These are phyloP conservation scores for Rhabdomys dilectus DNA, from an alignment of 2,113 vertebrate species.

Conservation along the genomic window DNA sequence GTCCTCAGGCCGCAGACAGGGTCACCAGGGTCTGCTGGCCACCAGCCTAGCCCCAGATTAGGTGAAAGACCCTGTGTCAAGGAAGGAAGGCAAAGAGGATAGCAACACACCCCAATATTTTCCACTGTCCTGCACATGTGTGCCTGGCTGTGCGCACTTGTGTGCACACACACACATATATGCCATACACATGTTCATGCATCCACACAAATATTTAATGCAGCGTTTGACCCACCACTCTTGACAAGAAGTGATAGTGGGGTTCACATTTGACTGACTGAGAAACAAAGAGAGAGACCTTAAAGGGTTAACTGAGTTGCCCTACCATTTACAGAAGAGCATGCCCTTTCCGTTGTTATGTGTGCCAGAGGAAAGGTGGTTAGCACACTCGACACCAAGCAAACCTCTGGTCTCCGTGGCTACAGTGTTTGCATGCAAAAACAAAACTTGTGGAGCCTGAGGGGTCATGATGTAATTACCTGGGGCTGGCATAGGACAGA, in stretches of 20 bases:
- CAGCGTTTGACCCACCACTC: not conserved
- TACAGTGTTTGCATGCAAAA: conserved; percentile 67
- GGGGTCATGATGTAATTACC: conserved; percentile 38
- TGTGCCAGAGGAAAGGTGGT: conserved; percentile 48
- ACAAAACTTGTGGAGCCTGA: conserved; percentile 35
- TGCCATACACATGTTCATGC: no score
- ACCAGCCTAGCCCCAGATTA: not conserved
- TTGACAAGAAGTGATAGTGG: not conserved
- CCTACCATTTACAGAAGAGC: not conserved
- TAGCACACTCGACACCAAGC: conserved; percentile 39
- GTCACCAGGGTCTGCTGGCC: not conserved
- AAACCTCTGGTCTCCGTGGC: conserved; percentile 53
- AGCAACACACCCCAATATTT: not conserved
- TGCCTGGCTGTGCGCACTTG: not conserved
- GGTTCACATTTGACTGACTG: not conserved
- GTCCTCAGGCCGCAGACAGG: not conserved
- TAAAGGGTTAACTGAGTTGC: not conserved
- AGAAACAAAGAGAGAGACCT: not conserved
- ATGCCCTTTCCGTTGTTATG: conserved; percentile 1
- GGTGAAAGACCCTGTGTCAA: no score
- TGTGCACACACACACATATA: not conserved
- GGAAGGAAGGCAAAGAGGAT: not conserved
- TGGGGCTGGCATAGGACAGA: conserved; percentile 35
- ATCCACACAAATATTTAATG: not conserved
- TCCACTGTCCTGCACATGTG: not conserved